Evolutionary conservation across 2,888 invertebrate species (phyloP).

Genomic region (Amphimallon solstitiale): DNA sequence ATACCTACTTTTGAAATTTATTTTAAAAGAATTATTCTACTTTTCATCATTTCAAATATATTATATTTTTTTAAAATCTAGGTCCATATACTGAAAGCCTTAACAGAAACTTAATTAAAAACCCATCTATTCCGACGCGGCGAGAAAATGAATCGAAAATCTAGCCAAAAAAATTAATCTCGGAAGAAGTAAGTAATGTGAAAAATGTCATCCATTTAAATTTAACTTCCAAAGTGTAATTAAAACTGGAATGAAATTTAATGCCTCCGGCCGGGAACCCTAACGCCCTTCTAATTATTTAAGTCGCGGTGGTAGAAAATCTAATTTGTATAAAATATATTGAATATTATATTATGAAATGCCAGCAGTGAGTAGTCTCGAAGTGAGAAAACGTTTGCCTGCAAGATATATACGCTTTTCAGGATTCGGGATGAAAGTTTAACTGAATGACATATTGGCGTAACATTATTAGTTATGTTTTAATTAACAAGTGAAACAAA

Average conservation of each 20-base stretch:
- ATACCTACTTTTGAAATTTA: no score
- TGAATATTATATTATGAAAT: constrained; percentile 47
- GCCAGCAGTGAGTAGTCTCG: background rate
- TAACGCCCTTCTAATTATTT: constrained; percentile 50
- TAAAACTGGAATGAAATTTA: constrained; percentile 35
- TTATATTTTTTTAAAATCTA: no score
- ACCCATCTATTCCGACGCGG: no score
- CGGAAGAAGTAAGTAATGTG: background rate
- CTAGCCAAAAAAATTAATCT: background rate
- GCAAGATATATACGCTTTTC: constrained; percentile 16
- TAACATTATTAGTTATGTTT: background rate
- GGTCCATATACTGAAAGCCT: no score
- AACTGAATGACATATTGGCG: background rate
- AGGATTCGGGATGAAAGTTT: background rate
- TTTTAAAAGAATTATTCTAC: no score
- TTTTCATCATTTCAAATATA: no score
- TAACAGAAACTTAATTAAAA: no score
- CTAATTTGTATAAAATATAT: constrained; percentile 52
- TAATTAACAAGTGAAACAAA: no score
- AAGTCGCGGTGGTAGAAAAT: constrained; percentile 47
- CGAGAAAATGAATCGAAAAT: no score
- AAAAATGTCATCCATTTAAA: constrained; percentile 30
- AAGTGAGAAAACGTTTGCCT: background rate
- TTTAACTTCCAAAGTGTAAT: constrained; percentile 34
- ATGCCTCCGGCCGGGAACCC: constrained; percentile 26